Percentiles rank a stretch among this genome's conserved stretches.
phyloP scores from a whole-genome alignment of 1,140 invertebrate species.

The Druon quercuslanigerum region DNA sequence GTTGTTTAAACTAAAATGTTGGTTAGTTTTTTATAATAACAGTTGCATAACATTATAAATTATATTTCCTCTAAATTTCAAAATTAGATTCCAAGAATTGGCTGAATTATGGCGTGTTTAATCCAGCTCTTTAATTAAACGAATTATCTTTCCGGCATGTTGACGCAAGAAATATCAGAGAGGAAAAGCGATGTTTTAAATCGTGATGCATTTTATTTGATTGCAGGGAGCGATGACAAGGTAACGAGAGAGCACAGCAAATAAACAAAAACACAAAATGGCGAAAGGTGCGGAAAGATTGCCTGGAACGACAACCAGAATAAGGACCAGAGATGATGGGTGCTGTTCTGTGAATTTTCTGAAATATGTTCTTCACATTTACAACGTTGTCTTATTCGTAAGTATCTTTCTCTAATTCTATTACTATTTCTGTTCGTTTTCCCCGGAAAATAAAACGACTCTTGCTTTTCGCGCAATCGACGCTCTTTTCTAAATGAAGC shows the following conservation, averaged over 20 bases:
- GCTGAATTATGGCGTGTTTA: no score
- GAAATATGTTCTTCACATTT: conserved; percentile 86
- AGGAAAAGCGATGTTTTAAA: conserved; percentile 7
- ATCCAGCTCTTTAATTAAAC: neutral
- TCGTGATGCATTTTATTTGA: conserved; percentile 33
- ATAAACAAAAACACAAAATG: conserved; percentile 60
- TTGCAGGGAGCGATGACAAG: conserved; percentile 66
- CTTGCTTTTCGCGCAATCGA: neutral
- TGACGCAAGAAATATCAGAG: neutral
- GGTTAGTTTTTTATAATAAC: no score
- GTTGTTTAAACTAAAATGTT: no score
- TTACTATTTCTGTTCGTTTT: neutral
- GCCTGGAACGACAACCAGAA: conserved; percentile 67
- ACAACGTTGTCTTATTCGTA: conserved; percentile 87
- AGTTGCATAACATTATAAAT: no score
- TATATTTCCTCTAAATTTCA: no score
- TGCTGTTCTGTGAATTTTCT: conserved; percentile 87
- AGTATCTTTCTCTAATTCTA: conserved; percentile 67
- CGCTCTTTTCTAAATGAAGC: conserved; percentile 12
- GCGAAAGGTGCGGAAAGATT: conserved; percentile 71
- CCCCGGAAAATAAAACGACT: neutral
- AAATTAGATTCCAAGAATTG: no score
- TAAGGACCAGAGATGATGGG: conserved; percentile 80
- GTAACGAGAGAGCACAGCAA: conserved; percentile 58
- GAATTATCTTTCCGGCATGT: conserved; percentile 10